phyloP scores from a whole-genome alignment of 2,113 vertebrate species.

The Clinocottus analis region DNA sequence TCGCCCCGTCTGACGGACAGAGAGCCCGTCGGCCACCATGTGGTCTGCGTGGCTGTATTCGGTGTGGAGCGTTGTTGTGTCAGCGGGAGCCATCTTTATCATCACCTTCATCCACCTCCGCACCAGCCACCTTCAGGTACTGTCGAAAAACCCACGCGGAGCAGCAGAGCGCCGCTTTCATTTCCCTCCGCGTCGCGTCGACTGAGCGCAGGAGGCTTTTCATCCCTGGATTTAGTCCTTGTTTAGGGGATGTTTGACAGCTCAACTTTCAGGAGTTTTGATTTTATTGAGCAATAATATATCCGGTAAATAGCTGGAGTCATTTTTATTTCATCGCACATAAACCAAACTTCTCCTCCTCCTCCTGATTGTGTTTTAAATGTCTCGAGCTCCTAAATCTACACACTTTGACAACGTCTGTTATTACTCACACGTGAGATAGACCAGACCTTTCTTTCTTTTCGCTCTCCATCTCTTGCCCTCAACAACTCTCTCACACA shows the following conservation, averaged over 20 bases:
- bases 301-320: not conserved
- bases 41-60: slow-evolving; percentile 66
- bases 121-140: slow-evolving; percentile 66
- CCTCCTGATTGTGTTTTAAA: slow-evolving; percentile 49
- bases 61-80: slow-evolving; percentile 65
- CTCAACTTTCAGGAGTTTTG: not conserved
- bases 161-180: not conserved
- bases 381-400: slow-evolving; percentile 36
- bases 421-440: slow-evolving; percentile 62
- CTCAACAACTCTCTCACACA: not conserved
- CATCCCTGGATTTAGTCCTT: slow-evolving; percentile 37
- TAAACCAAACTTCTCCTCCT: slow-evolving; percentile 4
- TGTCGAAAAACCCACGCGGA: not conserved
- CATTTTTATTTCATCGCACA: not conserved
- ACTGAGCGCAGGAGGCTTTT: not conserved
- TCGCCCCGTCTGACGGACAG: slow-evolving; percentile 35
- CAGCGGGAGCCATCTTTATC: slow-evolving; percentile 61
- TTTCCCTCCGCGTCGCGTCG: not conserved
- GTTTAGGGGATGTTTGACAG: slow-evolving; percentile 47
- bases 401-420: slow-evolving; percentile 35
- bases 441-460: slow-evolving; percentile 49
- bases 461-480: slow-evolving; percentile 19
- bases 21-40: slow-evolving; percentile 42
- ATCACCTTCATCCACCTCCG: slow-evolving; percentile 58
- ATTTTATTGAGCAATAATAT: slow-evolving; percentile 49